Base-by-base conservation (phyloP, 2,797 vertebrate genomes). In the Artibeus jamaicensis region DNA sequence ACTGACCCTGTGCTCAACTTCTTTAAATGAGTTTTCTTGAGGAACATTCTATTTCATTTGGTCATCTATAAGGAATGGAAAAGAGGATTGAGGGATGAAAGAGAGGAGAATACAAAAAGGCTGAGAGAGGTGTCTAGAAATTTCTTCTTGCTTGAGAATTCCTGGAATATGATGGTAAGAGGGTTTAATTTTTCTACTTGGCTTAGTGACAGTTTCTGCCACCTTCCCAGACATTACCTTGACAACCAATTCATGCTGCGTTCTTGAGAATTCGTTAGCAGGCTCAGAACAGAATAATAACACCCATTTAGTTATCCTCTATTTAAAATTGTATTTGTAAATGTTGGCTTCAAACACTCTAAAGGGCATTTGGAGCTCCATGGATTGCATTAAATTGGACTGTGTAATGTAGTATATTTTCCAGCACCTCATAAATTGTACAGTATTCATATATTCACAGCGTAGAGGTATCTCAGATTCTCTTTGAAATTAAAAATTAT, bases 131-230 rank as follows among this genome's bases (percentile, higher is more conserved):
- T 94, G 81, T 96, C 84, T 97, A 93, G 10, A 87, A 93, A 95
- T 97, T 97, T 97, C 93, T 97, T 92, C 96, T 96, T 86, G 97
- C 93, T 97, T 86, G 97, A 94, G 94, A 94, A 98, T 98, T 98
- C 96, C 97, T 96, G 81, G 9, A 81, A 96, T 73, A 84, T 91
- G 84, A 86, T 21, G 39, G 93, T 96, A 87, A 96, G 90, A 73
- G 84, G 6, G 48, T 95, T 98, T 97, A 91, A 97, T 97, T 98
- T 84, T 96, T 94, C 76, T 71, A 96, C 97, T 98, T 98, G 96
- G 93, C 93, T 98, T 97, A 93, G 96, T 97, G 96, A 97, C 91
- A 98, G 67, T 96, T 98, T 97, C 95, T 86, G 88, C 96, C 95
- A 97, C 92, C 96, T 97, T 97, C 95, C 84, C 76, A 50, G 96